These are phyloP conservation scores for Anguilla pacifica DNA, from an alignment of 2,797 vertebrate genomes.

Conservation along the genomic window DNA sequence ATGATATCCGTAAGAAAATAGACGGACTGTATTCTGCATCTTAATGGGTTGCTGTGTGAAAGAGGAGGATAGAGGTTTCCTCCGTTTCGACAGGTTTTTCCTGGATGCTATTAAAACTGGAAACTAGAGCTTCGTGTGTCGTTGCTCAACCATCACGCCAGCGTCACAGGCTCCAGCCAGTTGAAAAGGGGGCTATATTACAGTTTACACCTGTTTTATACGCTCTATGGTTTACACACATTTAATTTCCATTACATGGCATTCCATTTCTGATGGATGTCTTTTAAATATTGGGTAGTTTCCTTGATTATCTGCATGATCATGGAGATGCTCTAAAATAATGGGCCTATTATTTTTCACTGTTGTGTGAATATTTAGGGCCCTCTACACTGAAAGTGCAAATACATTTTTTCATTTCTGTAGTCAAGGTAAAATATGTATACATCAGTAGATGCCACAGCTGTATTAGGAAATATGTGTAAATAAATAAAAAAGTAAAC, in stretches of 20 bases:
- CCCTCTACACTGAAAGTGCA: neutral
- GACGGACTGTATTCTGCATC: neutral
- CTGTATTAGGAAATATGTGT: neutral
- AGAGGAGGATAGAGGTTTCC: neutral
- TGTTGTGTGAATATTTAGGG: neutral
- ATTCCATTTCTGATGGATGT: neutral
- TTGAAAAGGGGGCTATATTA: neutral
- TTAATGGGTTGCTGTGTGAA: neutral
- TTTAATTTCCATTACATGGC: neutral
- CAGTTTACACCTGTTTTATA: too few species aligned
- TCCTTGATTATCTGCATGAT: too few species aligned
- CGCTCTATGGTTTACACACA: neutral
- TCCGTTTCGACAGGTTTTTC: neutral
- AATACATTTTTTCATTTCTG: neutral
- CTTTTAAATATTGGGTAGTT: neutral
- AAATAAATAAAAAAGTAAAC: too few species aligned
- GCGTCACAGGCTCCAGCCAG: neutral
- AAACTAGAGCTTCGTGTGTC: neutral
- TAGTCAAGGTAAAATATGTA: neutral
- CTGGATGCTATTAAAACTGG: neutral
- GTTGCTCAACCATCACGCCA: neutral
- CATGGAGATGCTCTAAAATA: neutral
- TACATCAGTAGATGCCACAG: neutral
- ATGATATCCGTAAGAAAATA: constrained; percentile 31
- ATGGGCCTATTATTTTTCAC: neutral